Evolutionary conservation across 2,888 invertebrate species (phyloP), one percentile per base, ranked within the genome.

Genomic region (Anthoptus insignis): DNA sequence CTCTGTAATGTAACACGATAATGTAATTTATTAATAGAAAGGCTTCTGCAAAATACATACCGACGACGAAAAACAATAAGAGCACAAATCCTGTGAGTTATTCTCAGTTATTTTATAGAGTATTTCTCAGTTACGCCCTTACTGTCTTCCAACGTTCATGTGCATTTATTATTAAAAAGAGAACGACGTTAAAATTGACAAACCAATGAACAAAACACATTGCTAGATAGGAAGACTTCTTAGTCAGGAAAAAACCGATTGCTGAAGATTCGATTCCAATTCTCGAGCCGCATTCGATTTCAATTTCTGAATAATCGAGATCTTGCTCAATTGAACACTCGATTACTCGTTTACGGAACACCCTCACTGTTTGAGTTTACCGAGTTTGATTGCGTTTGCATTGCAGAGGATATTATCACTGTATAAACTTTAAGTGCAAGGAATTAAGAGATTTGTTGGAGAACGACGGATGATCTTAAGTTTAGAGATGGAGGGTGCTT

Each of bases 301-400:
- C 87, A 87, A 89, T 90, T 87, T 86, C 87, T 84, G 85, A 81
- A 91, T 90, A 90, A 90, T 90, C 88, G 87, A 88, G 88, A 89
- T 87, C 88, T 88, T 90, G 88, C 88, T 91, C 91, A 91, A 91
- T 91, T 90, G 91, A 91, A 89, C 87, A 89, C 85, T 88, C 89
- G 89, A 90, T 88, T 87, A 89, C 88, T 88, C 89, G 89, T 88
- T 90, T 88, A 89, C 86, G 84, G 82, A 83, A 87, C 85, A 84
- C 82, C 81, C 81, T 80, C 84, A 81, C 80, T 89, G 85, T 88
- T 88, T 86, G 89, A 91, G 86, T 91, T 91, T 88, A 88, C 85
- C 73, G 79, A 88, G 83, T 88, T 89, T 91, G 88, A 91, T 91
- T 91, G 86, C 83, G 84, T 91, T 91, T 90, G 84, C 87, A 81